phyloP scores from a whole-genome alignment of 2,797 vertebrate species.

The Megalops cyprinoides region DNA sequence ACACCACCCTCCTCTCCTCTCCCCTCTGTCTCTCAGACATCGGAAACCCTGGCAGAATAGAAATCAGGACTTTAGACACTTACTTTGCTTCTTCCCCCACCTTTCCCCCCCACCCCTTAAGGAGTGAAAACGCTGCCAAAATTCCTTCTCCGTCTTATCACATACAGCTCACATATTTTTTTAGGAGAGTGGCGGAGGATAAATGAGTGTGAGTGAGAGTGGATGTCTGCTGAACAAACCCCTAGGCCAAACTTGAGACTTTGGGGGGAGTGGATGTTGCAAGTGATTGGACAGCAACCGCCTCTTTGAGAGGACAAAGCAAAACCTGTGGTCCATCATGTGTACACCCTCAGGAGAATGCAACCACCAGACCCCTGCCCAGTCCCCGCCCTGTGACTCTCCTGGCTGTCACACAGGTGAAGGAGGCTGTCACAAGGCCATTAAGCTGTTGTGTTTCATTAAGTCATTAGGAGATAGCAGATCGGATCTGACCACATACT shows the following conservation, averaged over 20 bases:
- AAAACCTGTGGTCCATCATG: not conserved
- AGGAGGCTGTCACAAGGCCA: too few species aligned
- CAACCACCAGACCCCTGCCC: not conserved
- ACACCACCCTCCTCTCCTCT: not conserved
- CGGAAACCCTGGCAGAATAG: not conserved
- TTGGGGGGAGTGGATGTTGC: too few species aligned
- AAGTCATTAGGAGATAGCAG: not conserved
- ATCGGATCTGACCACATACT: not conserved
- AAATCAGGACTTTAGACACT: conserved; percentile 53
- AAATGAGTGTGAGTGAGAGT: not conserved
- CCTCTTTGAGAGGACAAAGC: not conserved
- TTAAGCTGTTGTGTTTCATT: not conserved
- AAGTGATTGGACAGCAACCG: not conserved
- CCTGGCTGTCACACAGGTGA: not conserved
- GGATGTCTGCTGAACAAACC: not conserved
- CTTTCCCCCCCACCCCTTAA: not conserved
- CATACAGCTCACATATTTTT: not conserved
- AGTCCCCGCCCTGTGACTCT: not conserved
- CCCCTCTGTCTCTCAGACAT: not conserved
- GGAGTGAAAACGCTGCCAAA: not conserved
- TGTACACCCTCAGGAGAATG: not conserved
- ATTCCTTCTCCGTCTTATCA: conserved; percentile 15
- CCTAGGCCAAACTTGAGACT: not conserved
- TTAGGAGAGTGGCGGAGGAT: not conserved
- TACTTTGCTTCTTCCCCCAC: conserved; percentile 59